phyloP scores from a whole-genome alignment of 1,140 invertebrate species.

The Atta cephalotes region DNA sequence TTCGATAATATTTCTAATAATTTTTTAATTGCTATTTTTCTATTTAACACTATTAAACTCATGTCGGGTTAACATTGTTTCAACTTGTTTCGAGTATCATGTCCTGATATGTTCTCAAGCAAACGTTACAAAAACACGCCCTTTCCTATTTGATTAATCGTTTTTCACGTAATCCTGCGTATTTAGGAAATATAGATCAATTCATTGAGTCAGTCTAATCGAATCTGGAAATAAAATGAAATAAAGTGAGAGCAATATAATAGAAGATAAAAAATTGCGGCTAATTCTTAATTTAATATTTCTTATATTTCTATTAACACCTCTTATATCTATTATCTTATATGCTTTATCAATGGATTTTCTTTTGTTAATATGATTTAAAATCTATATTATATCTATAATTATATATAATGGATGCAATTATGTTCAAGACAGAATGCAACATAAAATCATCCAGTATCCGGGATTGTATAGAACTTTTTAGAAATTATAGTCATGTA shows the following conservation, averaged over 20 bases:
- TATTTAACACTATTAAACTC: not conserved
- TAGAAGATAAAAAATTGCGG: not conserved
- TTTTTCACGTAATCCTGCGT: not conserved
- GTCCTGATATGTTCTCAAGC: not conserved
- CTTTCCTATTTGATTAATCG: conserved; percentile 14
- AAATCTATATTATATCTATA: conserved; percentile 3
- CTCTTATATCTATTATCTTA: not conserved
- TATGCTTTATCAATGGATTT: not conserved
- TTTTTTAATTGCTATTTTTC: conserved; percentile 6
- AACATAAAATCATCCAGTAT: not conserved
- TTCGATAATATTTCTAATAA: conserved; percentile 14
- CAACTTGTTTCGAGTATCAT: not conserved
- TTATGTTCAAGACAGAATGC: not conserved
- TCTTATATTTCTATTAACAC: not conserved
- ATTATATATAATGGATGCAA: conserved; percentile 28
- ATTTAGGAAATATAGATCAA: not conserved
- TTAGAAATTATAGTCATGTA: conserved; percentile 23
- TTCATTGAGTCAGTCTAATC: not conserved
- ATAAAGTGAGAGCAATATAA: not conserved
- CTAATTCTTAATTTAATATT: not conserved
- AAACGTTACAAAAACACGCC: conserved; percentile 17
- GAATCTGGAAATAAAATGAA: not conserved
- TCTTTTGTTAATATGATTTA: not conserved
- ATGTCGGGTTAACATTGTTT: not conserved
- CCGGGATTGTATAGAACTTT: not conserved